Evolutionary conservation across 2,888 invertebrate genomes (phyloP), one percentile per base, ranked within the genome.

Genomic region (Clitarchus hookeri): DNA sequence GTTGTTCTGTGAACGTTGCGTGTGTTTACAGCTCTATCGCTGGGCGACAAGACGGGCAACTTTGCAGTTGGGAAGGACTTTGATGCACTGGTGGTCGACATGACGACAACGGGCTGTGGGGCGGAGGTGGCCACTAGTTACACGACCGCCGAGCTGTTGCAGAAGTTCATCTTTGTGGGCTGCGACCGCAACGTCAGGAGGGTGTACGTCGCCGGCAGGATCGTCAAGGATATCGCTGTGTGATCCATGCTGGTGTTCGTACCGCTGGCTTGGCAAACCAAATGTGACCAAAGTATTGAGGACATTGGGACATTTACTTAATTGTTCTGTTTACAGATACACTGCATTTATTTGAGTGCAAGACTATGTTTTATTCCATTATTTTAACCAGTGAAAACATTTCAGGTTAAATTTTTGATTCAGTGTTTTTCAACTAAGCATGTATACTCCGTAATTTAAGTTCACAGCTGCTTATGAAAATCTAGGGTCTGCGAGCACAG

Each of bases 1-100:
- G 48, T 36, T 4, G 48, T 48, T 48, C 16, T 48, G 12, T 48
- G 12, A 48, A 48, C 48, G 48, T 48, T 65, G 19, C 1, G 11
- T n/a, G 65, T 65, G 87, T 84, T 92, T 92, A 85, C 93, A 96
- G 98, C 96, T 44, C 92, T 98, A 79, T 93, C 94, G 3, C 90
- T 98, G 88, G 95, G 95, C n/a, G 91, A 95, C 80, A 92, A 94
- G 89, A 94, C 96, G 84, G 98, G 98, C 25, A 97, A 95, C 91
- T 97, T 98, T 89, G 92, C 93, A 88, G 91, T 94, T 9, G 97
- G 96, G 27, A 98, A 98, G 91, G 95, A 96, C 86, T 97, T 98
- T 89, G 98, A 98, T 92, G 98, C 97, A 0, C 91, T 98, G 0
- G 89, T 97, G 0, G 92, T 98, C 53, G 95, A 97, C 89, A 92